Base-by-base conservation (phyloP, 2,888 invertebrate species). In the Erpobdella octoculata region DNA sequence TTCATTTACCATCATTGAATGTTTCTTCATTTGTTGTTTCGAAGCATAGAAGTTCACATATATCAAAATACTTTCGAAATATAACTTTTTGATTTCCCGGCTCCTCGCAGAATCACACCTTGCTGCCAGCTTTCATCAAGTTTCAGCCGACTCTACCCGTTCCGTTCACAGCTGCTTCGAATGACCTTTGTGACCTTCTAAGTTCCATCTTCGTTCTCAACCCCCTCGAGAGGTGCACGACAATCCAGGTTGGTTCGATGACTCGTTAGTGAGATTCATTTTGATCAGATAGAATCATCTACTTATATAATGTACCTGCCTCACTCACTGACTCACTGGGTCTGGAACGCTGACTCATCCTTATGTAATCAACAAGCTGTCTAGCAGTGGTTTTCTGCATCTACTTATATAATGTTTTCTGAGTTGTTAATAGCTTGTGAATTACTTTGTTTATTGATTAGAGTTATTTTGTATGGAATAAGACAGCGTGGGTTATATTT, bases 131-230 rank as follows among this genome's bases (percentile, higher is more conserved):
- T 84, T 98, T 89, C 82, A 90, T 98, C 76, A 89, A 91, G 81
- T 95, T 96, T 83, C 95, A 94, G 81, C 87, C 88, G 9, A 91
- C 90, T 78, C 89, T 90, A 0, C 88, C 91, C 0, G 91, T 91
- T 53, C 91, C 92, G 3, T 98, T 98, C 83, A 93, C 93, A 61
- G 97, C 97, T 1, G 96, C 95, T 1, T 88, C 89, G 0, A 92
- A 94, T 81, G 97, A 97, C 85, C 86, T 96, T 46, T 84, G 97
- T 36, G 88, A 89, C 75, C 85, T 98, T 69, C 85, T 97, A 72
- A 88, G 89, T 58, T 88, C 87, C 71, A 84, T 95, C 71, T 85
- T 97, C 15, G 87, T 89, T 15, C 85, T 95, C 74, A 90, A 92
- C 85, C 97, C 97, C 0, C 85, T 89, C 5, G 88, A 88, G 76